These are phyloP conservation scores for Coluber constrictor DNA, from an alignment of 2,797 vertebrate genomes.

Conservation along the genomic window DNA sequence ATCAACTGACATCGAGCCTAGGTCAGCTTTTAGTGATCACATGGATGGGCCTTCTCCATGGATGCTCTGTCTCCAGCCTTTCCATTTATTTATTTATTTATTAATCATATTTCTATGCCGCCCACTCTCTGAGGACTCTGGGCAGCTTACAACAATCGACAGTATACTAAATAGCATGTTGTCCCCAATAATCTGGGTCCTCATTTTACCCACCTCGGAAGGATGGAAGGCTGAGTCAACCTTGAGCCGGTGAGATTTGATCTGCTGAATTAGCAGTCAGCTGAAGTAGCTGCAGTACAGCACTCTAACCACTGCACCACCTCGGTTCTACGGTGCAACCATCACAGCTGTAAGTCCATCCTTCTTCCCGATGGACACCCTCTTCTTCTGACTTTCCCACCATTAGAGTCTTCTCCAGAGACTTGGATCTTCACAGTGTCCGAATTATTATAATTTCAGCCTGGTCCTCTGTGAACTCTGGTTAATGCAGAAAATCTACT, in stretches of 20 bases:
- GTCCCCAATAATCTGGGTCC: no score
- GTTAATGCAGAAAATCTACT: background rate
- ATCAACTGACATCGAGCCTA: background rate
- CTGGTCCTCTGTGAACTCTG: background rate
- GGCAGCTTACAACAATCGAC: no score
- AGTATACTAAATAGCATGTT: no score
- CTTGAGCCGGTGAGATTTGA: no score
- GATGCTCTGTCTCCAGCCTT: background rate
- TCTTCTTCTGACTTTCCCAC: background rate
- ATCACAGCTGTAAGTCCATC: background rate
- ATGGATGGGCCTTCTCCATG: background rate
- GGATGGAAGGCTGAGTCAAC: no score
- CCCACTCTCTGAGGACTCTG: no score
- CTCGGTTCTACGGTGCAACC: background rate
- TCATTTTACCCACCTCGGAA: no score
- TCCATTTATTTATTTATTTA: no score
- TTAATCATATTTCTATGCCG: no score
- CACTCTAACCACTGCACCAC: no score
- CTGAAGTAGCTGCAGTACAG: no score
- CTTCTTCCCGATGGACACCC: background rate
- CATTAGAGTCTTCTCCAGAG: background rate
- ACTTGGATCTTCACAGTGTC: background rate
- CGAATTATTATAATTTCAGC: background rate
- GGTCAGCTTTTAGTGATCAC: background rate
- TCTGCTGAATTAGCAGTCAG: no score